A percentile compares a stretch with the other conserved stretches of the same genome.
Evolutionary conservation across 2,797 vertebrate species (phyloP).

Genomic region (Megalops cyprinoides): DNA sequence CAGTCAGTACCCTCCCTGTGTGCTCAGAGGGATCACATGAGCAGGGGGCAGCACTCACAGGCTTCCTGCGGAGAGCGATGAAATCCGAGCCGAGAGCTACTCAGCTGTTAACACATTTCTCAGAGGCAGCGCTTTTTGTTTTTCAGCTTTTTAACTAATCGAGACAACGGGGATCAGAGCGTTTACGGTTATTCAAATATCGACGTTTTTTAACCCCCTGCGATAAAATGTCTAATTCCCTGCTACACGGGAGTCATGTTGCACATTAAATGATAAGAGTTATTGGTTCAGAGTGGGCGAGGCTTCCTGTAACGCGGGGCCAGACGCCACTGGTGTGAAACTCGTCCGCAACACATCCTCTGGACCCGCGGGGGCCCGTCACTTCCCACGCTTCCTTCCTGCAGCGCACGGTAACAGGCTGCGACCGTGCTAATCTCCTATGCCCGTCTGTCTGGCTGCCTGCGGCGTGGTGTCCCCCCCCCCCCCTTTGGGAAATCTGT

Average conservation of each 20-base stretch:
- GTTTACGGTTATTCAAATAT: not conserved
- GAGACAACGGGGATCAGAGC: not conserved
- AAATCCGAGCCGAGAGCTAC: not conserved
- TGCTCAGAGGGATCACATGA: not conserved
- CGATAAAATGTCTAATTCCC: not conserved
- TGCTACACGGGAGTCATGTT: not conserved
- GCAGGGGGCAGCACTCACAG: not conserved
- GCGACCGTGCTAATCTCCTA: not conserved
- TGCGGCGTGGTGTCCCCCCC: not conserved
- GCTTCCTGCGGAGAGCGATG: not conserved
- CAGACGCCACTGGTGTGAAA: no score
- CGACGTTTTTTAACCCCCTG: not conserved
- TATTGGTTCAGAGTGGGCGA: not conserved
- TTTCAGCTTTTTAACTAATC: not conserved
- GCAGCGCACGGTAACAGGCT: not conserved
- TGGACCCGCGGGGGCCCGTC: no score
- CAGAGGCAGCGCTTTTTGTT: not conserved
- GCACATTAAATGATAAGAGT: not conserved
- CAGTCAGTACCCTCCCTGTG: not conserved
- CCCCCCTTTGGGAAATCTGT: not conserved
- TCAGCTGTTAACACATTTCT: not conserved
- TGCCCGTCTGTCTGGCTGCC: not conserved
- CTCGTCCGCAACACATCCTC: no score
- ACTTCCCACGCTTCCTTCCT: not conserved
- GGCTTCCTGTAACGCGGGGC: not conserved